These are phyloP conservation scores for Meandrina meandrites DNA, from an alignment of 92 coral and sea anemone genomes.

Conservation along the genomic window DNA sequence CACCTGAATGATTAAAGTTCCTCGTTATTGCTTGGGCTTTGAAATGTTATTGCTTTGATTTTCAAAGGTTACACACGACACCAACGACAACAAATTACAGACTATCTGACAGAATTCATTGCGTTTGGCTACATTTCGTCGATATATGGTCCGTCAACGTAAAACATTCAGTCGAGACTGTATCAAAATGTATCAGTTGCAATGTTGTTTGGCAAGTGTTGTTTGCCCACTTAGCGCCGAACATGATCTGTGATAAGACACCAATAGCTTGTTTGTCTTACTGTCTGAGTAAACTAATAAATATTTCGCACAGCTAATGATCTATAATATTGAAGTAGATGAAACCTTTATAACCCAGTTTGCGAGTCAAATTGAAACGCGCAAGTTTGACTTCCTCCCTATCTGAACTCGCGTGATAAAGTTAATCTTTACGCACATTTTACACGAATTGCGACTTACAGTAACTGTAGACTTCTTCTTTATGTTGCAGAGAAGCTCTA, in stretches of 20 bases:
- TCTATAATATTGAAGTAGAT: neutral
- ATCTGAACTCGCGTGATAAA: neutral
- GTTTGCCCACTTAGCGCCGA: neutral
- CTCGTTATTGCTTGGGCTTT: neutral
- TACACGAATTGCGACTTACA: conserved; percentile 26
- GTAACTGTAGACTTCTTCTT: conserved; percentile 15
- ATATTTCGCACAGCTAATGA: neutral
- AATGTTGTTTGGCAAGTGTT: neutral
- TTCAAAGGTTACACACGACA: too few species aligned
- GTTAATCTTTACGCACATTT: neutral
- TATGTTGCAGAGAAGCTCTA: conserved; percentile 21
- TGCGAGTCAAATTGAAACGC: neutral
- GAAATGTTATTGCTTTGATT: neutral
- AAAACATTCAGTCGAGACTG: neutral
- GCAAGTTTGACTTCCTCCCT: neutral
- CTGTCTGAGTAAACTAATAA: neutral
- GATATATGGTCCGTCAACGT: neutral
- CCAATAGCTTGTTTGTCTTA: neutral
- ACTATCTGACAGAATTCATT: neutral
- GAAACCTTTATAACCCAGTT: neutral
- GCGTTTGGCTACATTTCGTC: neutral
- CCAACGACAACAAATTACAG: too few species aligned
- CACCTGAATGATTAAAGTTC: neutral
- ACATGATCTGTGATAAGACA: neutral
- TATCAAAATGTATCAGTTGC: neutral